Evolutionary conservation across 2,888 invertebrate genomes (phyloP), one percentile per base, ranked within the genome.

Genomic region (Sesamia inferens): DNA sequence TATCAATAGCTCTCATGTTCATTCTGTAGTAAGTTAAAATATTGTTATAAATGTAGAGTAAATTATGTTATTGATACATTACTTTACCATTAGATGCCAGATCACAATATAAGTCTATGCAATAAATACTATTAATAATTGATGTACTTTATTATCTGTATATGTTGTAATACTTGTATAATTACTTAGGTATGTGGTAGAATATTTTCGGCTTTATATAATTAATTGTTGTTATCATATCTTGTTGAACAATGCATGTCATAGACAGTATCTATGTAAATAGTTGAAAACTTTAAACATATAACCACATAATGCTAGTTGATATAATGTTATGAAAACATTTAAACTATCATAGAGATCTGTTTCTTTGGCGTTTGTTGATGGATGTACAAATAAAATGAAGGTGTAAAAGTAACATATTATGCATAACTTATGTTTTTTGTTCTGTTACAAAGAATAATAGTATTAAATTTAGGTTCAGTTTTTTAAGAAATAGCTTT

Each of bases 251-350:
- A 91, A 89, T 90, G 91, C 92, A 94, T 93, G 93, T 92, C 90
- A 90, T 94, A 94, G 93, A 91, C 89, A 89, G 88, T 90, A 91
- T 85, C 88, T 92, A 90, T 94, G 94, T 94, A 93, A 92, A 95
- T 94, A 94, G 91, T 88, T 88, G 88, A 87, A 86, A 78, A 67
- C 14, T 69, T 84, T 68, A 76, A 76, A 68, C 0, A 4, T 79
- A 78, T 68, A 31, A 71, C 79, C 74, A 77, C 77, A 83, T 79
- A 69, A 72, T 85, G 82, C 79, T 87, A 87, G 85, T 71, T 83
- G 66, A 74, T 79, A 51, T 74, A 74, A 59, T 77, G 83, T 61
- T 73, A 77, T 54, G 59, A 64, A 77, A 71, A 69, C 57, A 72
- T 78, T 71, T 65, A 74, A 63, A 68, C 63, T 76, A 78, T 78